Percentiles rank a stretch among this genome's conserved stretches.
phyloP scores from a whole-genome alignment of 2,113 vertebrate genomes.

The Perca schrenkii region DNA sequence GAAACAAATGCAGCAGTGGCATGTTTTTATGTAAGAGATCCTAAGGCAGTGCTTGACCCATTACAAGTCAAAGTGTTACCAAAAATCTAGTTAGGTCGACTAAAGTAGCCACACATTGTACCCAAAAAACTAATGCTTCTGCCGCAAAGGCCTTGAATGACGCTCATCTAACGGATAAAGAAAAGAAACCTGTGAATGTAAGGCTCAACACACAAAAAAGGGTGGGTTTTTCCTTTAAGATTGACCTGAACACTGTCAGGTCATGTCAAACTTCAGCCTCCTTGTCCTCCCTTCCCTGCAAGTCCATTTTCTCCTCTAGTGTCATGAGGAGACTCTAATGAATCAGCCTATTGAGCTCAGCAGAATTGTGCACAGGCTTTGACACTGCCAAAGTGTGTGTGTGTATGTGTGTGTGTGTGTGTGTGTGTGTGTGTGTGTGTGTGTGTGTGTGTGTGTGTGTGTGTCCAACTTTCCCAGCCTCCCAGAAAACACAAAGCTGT shows the following conservation, averaged over 20 bases:
- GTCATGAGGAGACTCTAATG: constrained; percentile 72
- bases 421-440: constrained; percentile 23
- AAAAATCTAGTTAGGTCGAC: neutral
- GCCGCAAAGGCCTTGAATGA: neutral
- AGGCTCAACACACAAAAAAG: neutral
- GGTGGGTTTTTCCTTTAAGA: neutral
- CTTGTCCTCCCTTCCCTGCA: constrained; percentile 32
- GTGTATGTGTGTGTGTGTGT: constrained; percentile 11
- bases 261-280: constrained; percentile 44
- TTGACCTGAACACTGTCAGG: constrained; percentile 46
- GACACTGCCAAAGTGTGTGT: constrained; percentile 58
- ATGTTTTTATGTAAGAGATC: neutral
- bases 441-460: constrained; percentile 33
- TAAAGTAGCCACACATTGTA: neutral
- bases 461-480: constrained; percentile 62
- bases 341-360: constrained; percentile 73
- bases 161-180: neutral
- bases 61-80: neutral
- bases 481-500: constrained; percentile 65
- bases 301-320: constrained; percentile 63
- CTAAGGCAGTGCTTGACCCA: neutral
- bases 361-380: constrained; percentile 59
- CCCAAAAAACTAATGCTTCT: neutral
- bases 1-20: neutral
- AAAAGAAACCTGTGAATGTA: neutral